Evolutionary conservation across 2,797 vertebrate genomes (phyloP).

Genomic region (Falco concolor): DNA sequence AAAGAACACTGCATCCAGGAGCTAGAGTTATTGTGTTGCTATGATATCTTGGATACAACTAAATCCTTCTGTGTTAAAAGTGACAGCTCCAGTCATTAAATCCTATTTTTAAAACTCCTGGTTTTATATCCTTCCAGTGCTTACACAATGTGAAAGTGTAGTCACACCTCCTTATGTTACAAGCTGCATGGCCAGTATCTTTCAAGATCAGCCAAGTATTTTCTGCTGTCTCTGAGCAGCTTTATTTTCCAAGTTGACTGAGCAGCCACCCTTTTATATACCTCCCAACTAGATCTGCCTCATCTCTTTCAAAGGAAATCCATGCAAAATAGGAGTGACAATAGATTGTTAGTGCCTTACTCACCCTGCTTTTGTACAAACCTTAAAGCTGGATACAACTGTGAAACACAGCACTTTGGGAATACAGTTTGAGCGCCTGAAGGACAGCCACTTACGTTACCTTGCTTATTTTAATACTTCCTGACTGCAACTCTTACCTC

Average conservation of each 20-base stretch:
- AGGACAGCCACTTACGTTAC: not conserved
- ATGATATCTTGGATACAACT: not conserved
- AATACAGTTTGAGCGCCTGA: not conserved
- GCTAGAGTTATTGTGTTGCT: not conserved
- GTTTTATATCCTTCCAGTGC: not conserved
- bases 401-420: not conserved
- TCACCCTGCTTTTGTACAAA: not conserved
- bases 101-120: not conserved
- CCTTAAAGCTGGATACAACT: not conserved
- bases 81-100: not conserved
- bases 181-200: not conserved
- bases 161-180: not conserved
- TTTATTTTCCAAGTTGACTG: not conserved
- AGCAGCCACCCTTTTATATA: not conserved
- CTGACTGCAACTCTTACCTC: slow-evolving; percentile 77
- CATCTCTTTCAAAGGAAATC: not conserved
- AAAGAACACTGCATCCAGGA: not conserved
- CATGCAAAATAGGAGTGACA: not conserved
- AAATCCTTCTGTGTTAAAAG: not conserved
- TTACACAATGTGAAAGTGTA: not conserved
- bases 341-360: not conserved
- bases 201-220: not conserved
- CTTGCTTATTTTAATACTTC: not conserved
- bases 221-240: not conserved
- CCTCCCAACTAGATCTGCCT: not conserved